These are phyloP conservation scores for Ormia ochracea DNA, from an alignment of 2,888 invertebrate species.

Conservation along the genomic window DNA sequence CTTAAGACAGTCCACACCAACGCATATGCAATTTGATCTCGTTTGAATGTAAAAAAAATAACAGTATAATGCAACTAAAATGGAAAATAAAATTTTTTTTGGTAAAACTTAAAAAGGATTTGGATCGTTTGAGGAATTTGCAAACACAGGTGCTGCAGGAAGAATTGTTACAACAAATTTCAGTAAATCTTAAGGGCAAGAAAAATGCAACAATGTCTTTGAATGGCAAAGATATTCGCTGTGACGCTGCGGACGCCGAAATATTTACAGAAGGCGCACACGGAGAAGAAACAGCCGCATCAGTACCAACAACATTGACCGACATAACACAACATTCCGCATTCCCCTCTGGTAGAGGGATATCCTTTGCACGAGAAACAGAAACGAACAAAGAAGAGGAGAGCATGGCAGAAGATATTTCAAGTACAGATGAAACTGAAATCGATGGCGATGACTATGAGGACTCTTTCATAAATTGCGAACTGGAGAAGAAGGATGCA, in stretches of 20 bases:
- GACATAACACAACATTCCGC: conserved; percentile 64
- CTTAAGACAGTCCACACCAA: too few relatives aligned
- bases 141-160: conserved; percentile 69
- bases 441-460: conserved; percentile 56
- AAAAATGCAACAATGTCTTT: conserved; percentile 43
- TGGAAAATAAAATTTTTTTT: neutral
- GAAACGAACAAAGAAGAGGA: conserved; percentile 55
- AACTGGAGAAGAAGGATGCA: conserved; percentile 34
- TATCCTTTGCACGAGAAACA: conserved; percentile 69
- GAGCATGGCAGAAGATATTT: neutral
- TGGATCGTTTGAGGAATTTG: conserved; percentile 72
- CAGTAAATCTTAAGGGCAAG: conserved; percentile 56
- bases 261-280: conserved; percentile 57
- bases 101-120: conserved; percentile 66
- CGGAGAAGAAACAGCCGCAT: conserved; percentile 49
- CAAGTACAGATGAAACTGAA: conserved; percentile 41
- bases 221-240: neutral
- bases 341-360: conserved; percentile 70
- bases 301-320: conserved; percentile 20
- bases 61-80: neutral
- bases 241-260: neutral
- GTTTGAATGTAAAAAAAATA: too few relatives aligned
- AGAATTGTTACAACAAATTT: conserved; percentile 71
- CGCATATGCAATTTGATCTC: too few relatives aligned
- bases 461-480: conserved; percentile 29